Conservation (phyloP, 92 coral and sea anemone species). For the Zoanthus solanderi region DNA sequence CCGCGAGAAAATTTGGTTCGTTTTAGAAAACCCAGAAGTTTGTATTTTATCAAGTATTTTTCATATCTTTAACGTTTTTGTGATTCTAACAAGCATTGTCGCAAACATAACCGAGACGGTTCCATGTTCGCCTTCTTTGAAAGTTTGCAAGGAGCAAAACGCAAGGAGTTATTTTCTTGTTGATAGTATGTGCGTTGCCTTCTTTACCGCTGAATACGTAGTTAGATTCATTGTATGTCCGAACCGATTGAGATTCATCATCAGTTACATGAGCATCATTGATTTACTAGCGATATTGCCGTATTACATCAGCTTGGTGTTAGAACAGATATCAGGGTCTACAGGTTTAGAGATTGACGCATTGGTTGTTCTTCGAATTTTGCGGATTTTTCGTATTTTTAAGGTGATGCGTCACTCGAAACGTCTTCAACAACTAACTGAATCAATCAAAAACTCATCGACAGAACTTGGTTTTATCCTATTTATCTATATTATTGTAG, state of each 20-base stretch:
- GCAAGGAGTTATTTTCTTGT: conserved; percentile 65
- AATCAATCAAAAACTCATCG: conserved; percentile 76
- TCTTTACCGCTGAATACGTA: conserved; percentile 78
- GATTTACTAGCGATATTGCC: conserved; percentile 83
- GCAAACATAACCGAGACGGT: conserved; percentile 79
- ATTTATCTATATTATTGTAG: conserved; percentile 73
- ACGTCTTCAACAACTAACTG: conserved; percentile 67
- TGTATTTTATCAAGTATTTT: conserved; percentile 62
- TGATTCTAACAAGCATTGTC: conserved; percentile 70
- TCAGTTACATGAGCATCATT: conserved; percentile 75
- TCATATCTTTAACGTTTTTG: conserved; percentile 67
- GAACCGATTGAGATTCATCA: conserved; percentile 60
- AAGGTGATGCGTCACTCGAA: conserved; percentile 81
- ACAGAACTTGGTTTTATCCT: conserved; percentile 77
- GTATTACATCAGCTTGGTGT: conserved; percentile 68
- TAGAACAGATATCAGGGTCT: conserved; percentile 44
- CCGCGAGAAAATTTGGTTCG: conserved; percentile 71
- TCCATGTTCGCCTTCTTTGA: conserved; percentile 54
- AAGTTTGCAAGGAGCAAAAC: conserved; percentile 72
- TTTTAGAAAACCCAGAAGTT: conserved; percentile 69
- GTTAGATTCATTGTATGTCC: conserved; percentile 66
- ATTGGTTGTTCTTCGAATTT: conserved; percentile 69
- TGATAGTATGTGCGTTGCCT: conserved; percentile 72
- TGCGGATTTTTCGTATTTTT: conserved; percentile 80
- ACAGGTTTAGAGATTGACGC: conserved; percentile 68